Conservation (phyloP, 1,140 invertebrate species). For the Drosophila pseudoobscura region DNA sequence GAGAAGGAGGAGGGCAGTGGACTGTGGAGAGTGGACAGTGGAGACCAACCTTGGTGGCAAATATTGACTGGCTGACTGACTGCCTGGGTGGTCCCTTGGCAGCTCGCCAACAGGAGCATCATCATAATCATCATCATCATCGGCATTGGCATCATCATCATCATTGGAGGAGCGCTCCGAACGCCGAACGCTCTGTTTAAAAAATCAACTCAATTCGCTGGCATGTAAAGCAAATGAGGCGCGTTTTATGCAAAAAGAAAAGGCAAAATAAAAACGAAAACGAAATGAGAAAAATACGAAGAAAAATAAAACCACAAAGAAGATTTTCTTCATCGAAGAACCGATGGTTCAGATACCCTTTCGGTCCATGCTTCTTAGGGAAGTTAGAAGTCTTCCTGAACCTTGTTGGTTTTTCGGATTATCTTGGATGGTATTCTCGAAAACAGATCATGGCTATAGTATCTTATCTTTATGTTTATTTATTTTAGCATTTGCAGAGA, state of each 20-base stretch:
- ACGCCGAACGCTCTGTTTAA: constrained; percentile 52
- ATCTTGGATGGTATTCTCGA: too few relatives aligned
- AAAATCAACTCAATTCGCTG: constrained; percentile 65
- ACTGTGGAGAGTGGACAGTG: too few relatives aligned
- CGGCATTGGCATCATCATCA: background rate
- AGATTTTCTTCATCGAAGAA: background rate
- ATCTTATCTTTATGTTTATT: too few relatives aligned
- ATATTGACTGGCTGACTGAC: constrained; percentile 31
- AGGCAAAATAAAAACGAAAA: constrained; percentile 35
- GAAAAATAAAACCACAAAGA: constrained; percentile 19
- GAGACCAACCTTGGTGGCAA: constrained; percentile 61
- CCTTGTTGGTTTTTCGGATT: too few relatives aligned
- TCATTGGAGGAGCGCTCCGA: constrained; percentile 22
- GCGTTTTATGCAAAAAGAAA: constrained; percentile 73
- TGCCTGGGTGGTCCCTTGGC: constrained; percentile 59
- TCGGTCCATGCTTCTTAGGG: too few relatives aligned
- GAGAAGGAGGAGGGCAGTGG: background rate
- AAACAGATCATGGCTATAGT: too few relatives aligned
- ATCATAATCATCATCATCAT: constrained; percentile 21
- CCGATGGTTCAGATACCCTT: constrained; percentile 15
- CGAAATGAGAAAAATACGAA: constrained; percentile 7
- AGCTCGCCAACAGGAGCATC: constrained; percentile 12
- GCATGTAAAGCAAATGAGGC: constrained; percentile 79
- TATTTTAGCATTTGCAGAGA: too few relatives aligned
- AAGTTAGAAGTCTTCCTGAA: too few relatives aligned